These are phyloP conservation scores for Clarias magur DNA, from an alignment of 2,113 vertebrate species.

Conservation along the genomic window DNA sequence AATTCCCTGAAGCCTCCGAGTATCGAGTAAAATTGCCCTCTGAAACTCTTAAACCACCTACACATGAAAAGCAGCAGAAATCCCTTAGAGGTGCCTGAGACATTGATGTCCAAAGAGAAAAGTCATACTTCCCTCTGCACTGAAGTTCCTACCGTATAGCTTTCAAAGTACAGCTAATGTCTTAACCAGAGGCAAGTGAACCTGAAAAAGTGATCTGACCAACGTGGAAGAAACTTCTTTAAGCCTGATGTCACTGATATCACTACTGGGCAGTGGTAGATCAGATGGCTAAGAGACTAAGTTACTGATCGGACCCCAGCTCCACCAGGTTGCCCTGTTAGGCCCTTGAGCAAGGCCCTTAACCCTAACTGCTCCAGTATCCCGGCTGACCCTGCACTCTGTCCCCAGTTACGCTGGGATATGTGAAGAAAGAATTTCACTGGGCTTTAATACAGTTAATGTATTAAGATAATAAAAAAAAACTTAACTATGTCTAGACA, in stretches of 20 bases:
- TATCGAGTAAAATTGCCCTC: constrained; percentile 34
- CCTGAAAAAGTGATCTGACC: neutral
- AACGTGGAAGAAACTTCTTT: neutral
- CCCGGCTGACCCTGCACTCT: too few relatives aligned
- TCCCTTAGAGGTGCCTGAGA: neutral
- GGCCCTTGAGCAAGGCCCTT: too few relatives aligned
- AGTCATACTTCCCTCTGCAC: neutral
- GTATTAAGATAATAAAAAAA: too few relatives aligned
- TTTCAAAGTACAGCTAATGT: neutral
- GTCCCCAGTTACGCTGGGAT: too few relatives aligned
- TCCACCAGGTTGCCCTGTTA: too few relatives aligned
- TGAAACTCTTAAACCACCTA: constrained; percentile 14
- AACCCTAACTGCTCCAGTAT: too few relatives aligned
- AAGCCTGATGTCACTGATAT: too few relatives aligned
- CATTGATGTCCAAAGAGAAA: neutral
- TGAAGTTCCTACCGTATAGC: neutral
- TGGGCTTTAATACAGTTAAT: too few relatives aligned
- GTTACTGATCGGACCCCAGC: too few relatives aligned
- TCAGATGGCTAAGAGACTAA: too few relatives aligned
- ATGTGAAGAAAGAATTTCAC: too few relatives aligned
- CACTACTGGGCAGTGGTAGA: too few relatives aligned
- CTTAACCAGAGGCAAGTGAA: neutral
- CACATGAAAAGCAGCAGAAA: constrained; percentile 19
- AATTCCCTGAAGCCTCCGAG: neutral
- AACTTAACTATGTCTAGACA: neutral